Conservation (phyloP, 2,888 invertebrate genomes). For the Trachelus tabidus region DNA sequence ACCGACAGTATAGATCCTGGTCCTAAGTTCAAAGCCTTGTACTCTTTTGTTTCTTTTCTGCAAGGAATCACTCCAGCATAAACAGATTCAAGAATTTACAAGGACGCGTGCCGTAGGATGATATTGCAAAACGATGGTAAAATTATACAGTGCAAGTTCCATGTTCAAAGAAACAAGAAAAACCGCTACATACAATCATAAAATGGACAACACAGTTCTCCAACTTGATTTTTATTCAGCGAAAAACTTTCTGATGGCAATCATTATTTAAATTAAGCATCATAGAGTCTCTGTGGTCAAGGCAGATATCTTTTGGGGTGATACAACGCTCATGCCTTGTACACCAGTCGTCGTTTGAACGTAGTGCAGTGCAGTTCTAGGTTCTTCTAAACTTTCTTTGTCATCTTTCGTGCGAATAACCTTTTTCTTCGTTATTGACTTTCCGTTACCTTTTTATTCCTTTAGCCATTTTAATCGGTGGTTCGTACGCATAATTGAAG, state of each 20-base stretch:
- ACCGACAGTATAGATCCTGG: conserved; percentile 38
- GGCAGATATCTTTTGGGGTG: background rate
- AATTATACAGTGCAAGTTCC: background rate
- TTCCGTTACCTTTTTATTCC: background rate
- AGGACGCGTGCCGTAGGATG: background rate
- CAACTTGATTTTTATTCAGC: background rate
- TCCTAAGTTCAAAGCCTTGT: conserved; percentile 30
- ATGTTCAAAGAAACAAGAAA: background rate
- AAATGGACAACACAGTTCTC: background rate
- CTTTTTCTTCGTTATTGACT: background rate
- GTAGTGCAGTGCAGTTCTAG: background rate
- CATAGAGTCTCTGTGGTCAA: background rate
- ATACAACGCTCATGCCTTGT: background rate
- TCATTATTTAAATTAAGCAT: background rate
- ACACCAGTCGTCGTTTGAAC: background rate
- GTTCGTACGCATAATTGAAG: conserved; percentile 35
- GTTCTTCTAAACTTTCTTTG: background rate
- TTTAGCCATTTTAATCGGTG: background rate
- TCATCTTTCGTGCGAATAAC: background rate
- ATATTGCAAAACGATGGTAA: background rate
- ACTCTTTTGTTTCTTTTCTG: background rate
- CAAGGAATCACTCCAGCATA: background rate
- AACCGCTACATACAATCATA: background rate
- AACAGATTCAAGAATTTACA: background rate
- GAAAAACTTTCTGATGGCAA: background rate